Evolutionary conservation across 2,113 vertebrate genomes (phyloP), one percentile per base, ranked within the genome.

Genomic region (Saccopteryx leptura): DNA sequence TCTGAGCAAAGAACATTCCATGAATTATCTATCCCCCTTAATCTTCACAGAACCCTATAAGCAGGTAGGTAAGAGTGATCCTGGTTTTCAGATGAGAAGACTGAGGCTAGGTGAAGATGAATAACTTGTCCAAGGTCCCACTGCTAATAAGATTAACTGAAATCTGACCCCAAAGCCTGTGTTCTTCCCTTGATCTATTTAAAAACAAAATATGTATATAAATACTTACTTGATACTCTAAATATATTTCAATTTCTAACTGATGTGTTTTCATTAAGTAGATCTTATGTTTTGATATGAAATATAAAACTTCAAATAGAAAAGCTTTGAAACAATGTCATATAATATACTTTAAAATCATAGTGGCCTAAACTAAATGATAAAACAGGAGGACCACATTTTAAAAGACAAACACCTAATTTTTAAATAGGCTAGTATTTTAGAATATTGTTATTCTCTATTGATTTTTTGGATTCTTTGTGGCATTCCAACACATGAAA

Each of bases 11-110:
- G 13, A 2, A 93, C 21, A 89, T 66, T 66, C 92, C 19, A 78
- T 76, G 50, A 94, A 74, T 86, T 84, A 68, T 60, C 17, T 84
- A 68, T 60, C 17, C 76, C 48, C 56, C 68, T 95, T 17, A 88
- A 66, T 68, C 33, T 61, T 63, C 71, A 92, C 28, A 91, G 74
- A 92, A 85, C 24, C 33, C 71, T 75, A 56, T 23, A 58, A 60
- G 39, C 39, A 39, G 15, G 31, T 33, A 91, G 28, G 19, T 10
- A 75, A 28, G 4, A 18, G 0, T 39, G 75, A 83, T 69, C 39
- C 50, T 87, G 76, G 72, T 93, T 96, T 95, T 79, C 23, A 76
- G 72, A 87, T 88, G 31, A 95, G 63, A 96, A 97, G 94, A 96
- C 87, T 84, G 52, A 89, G 46, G 33, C 50, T 86, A 78, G 92